Evolutionary conservation across 2,113 vertebrate genomes (phyloP).

Genomic region (Neogobius melanostomus): DNA sequence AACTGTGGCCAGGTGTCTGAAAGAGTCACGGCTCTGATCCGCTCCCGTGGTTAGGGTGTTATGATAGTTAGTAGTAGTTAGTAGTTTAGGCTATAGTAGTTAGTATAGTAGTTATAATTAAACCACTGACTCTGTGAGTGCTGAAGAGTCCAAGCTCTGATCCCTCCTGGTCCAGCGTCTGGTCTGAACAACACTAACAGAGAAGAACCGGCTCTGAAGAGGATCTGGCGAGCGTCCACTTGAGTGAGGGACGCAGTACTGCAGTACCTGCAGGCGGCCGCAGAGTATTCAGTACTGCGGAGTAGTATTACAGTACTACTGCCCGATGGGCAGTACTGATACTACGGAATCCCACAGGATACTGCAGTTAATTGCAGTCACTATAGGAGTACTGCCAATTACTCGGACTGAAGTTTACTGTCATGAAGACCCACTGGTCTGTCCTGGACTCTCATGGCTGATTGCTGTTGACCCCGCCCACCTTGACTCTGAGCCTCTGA

Average conservation of each 20-base stretch:
- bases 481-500: not conserved
- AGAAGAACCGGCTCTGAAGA: constrained; percentile 92
- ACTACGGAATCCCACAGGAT: constrained; percentile 81
- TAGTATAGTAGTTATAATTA: no score
- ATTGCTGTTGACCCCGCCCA: not conserved
- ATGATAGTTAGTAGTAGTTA: no score
- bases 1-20: no score
- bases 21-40: no score
- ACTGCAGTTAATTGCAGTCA: not conserved
- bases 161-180: constrained; percentile 85
- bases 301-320: no score
- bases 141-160: constrained; percentile 95
- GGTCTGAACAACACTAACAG: constrained; percentile 93
- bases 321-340: not conserved
- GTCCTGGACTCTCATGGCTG: not conserved
- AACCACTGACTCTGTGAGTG: constrained; percentile 72
- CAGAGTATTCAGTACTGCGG: not conserved
- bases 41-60: no score
- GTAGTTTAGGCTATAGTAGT: no score
- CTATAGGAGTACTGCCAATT: not conserved
- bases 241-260: constrained; percentile 95
- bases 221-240: constrained; percentile 91
- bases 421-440: no score
- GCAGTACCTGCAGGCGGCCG: constrained; percentile 86
- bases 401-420: no score